These are phyloP conservation scores for Ptilodon capucinus DNA, from an alignment of 2,888 invertebrate genomes.

Conservation along the genomic window DNA sequence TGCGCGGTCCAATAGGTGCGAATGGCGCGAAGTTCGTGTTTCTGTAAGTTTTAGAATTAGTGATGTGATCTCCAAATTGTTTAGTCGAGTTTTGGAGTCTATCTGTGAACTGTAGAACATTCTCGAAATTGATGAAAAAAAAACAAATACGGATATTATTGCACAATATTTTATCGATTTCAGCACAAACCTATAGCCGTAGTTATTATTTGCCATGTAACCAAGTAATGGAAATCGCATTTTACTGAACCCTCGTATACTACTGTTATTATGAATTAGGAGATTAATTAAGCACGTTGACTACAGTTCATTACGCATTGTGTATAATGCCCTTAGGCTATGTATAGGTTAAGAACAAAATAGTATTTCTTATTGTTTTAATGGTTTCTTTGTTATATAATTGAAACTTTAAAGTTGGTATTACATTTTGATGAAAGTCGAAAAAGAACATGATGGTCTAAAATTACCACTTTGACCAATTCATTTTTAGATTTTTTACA, in stretches of 20 bases:
- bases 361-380: constrained; percentile 64
- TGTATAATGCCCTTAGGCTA: constrained; percentile 49
- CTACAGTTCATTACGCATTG: constrained; percentile 32
- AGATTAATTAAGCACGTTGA: constrained; percentile 38
- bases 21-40: constrained; percentile 25
- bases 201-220: constrained; percentile 43
- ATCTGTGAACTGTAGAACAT: constrained; percentile 52
- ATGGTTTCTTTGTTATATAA: constrained; percentile 43
- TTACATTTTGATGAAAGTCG: constrained; percentile 16
- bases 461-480: too few relatives aligned
- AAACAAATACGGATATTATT: constrained; percentile 21
- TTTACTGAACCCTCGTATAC: constrained; percentile 33
- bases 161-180: constrained; percentile 42
- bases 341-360: constrained; percentile 56
- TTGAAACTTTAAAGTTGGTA: constrained; percentile 39
- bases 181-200: constrained; percentile 31
- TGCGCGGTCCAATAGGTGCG: constrained; percentile 32
- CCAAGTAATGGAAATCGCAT: constrained; percentile 30
- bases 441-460: too few relatives aligned
- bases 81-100: constrained; percentile 61
- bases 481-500: too few relatives aligned
- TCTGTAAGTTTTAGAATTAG: constrained; percentile 69
- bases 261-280: constrained; percentile 33
- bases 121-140: constrained; percentile 23
- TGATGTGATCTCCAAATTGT: constrained; percentile 73